These are phyloP conservation scores for Erinaceus europaeus DNA, from an alignment of 2,113 vertebrate genomes.

Conservation along the genomic window DNA sequence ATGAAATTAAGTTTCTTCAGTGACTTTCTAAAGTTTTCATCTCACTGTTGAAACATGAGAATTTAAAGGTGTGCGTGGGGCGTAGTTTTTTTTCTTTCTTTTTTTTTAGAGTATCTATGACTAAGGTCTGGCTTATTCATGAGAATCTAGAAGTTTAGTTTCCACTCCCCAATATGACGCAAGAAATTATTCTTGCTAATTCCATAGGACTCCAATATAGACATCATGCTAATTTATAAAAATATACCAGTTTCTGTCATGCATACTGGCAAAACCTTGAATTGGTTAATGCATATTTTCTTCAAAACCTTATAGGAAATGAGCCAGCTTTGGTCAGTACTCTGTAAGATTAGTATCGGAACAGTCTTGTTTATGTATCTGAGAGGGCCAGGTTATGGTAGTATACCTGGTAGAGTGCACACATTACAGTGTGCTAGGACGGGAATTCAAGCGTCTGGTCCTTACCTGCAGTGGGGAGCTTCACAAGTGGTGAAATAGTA, in stretches of 20 bases:
- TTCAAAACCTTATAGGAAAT: background rate
- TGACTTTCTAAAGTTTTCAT: background rate
- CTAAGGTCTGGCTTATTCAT: background rate
- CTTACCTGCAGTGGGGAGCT: too few species aligned
- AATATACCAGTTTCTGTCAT: background rate
- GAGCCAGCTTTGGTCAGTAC: too few species aligned
- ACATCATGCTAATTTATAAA: background rate
- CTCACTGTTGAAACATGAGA: too few species aligned
- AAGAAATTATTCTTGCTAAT: background rate
- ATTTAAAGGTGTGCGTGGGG: background rate
- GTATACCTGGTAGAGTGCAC: too few species aligned
- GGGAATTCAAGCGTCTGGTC: too few species aligned
- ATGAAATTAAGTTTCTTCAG: background rate
- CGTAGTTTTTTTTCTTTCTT: too few species aligned
- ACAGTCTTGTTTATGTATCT: too few species aligned
- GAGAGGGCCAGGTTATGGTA: too few species aligned
- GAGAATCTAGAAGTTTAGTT: background rate
- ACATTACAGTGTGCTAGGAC: too few species aligned
- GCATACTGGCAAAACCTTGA: conserved; percentile 10
- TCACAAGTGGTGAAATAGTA: too few species aligned
- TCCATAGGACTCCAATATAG: background rate
- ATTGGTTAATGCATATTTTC: background rate
- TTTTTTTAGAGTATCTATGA: background rate
- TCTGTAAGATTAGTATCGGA: too few species aligned
- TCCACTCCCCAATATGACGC: background rate